A percentile compares a stretch with the other conserved stretches of the same genome.
phyloP scores from a whole-genome alignment of 2,888 invertebrate species.

The Polydrusus cervinus region DNA sequence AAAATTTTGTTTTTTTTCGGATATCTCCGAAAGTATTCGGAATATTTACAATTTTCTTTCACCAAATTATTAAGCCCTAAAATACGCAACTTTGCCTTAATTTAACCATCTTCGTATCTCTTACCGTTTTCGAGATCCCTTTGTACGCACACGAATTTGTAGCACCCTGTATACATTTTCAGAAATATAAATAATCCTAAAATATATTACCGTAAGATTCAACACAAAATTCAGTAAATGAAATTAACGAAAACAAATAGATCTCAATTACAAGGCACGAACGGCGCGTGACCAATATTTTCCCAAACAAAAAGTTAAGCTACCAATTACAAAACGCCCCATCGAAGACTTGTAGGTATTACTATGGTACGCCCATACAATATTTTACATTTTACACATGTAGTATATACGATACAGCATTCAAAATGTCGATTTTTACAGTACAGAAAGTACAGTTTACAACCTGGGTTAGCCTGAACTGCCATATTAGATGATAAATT shows the following conservation, averaged over 20 bases:
- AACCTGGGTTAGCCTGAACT: constrained; percentile 30
- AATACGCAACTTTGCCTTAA: no score
- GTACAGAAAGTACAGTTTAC: constrained; percentile 38
- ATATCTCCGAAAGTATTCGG: no score
- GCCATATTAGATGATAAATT: constrained; percentile 46
- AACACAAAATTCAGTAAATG: background rate
- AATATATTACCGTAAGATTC: no score
- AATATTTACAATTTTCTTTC: no score
- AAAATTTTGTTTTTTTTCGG: no score
- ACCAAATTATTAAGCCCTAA: no score
- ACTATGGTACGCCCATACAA: constrained; percentile 6
- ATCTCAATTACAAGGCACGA: background rate
- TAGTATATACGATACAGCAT: constrained; percentile 12
- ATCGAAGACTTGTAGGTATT: background rate
- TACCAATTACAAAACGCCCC: constrained; percentile 5
- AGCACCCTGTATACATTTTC: no score
- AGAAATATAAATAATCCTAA: no score
- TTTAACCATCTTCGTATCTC: no score
- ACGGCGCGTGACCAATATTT: constrained; percentile 7
- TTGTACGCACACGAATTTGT: no score
- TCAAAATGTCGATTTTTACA: constrained; percentile 40
- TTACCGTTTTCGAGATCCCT: no score
- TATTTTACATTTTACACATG: constrained; percentile 14
- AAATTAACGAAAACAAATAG: background rate
- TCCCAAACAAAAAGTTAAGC: background rate